A percentile compares a stretch with the other conserved stretches of the same genome.
These are phyloP conservation scores for Mesodorylaimus sp. DNA, from an alignment of 2,888 invertebrate genomes.

Conservation along the genomic window DNA sequence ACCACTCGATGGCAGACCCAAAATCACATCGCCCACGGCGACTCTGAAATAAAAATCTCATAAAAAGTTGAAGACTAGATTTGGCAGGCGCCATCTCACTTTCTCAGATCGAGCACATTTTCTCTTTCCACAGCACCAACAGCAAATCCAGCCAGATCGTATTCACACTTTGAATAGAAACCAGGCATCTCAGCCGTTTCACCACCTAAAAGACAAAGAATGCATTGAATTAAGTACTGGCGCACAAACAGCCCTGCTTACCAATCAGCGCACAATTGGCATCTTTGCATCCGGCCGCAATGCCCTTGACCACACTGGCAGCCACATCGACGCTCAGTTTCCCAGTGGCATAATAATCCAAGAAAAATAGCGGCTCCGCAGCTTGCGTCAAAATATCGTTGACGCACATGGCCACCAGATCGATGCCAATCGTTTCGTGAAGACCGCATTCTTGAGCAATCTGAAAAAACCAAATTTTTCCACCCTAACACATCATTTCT, in stretches of 20 bases:
- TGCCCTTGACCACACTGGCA: conserved; percentile 58
- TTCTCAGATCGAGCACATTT: not conserved
- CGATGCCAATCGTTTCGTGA: conserved; percentile 70
- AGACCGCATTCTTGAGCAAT: conserved; percentile 58
- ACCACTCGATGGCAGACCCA: conserved; percentile 72
- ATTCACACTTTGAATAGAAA: conserved; percentile 66
- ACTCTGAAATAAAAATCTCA: conserved; percentile 34
- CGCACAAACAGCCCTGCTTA: conserved; percentile 33
- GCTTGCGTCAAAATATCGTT: conserved; percentile 89
- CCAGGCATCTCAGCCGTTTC: conserved; percentile 97
- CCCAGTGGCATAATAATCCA: conserved; percentile 90
- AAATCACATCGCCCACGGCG: conserved; percentile 53
- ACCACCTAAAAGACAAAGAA: conserved; percentile 44
- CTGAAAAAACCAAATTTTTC: conserved; percentile 37
- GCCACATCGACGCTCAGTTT: conserved; percentile 56
- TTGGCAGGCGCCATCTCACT: not conserved
- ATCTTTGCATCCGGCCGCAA: conserved; percentile 64
- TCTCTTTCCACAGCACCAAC: conserved; percentile 70
- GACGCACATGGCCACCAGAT: conserved; percentile 92
- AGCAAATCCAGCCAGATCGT: conserved; percentile 86
- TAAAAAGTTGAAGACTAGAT: conserved; percentile 8
- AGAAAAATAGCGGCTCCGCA: conserved; percentile 81
- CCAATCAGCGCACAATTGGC: conserved; percentile 75
- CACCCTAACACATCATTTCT: no score
- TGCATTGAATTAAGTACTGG: not conserved